Evolutionary conservation across 2,888 invertebrate species (phyloP).

Genomic region (Epinotia demarniana): DNA sequence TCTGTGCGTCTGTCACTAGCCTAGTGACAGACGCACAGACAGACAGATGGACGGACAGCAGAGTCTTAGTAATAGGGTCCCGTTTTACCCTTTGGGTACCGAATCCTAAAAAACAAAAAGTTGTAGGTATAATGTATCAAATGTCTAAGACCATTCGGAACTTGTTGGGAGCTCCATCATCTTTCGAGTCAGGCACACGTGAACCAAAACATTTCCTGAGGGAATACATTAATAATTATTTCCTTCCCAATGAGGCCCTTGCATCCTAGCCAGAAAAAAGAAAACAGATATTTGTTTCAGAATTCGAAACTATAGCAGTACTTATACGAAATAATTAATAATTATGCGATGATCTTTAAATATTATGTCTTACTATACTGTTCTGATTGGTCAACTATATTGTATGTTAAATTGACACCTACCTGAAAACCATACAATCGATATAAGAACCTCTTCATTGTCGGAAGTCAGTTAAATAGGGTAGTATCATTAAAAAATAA

Average conservation of each 20-base stretch:
- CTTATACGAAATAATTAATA: neutral
- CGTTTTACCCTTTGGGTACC: too few relatives aligned
- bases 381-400: neutral
- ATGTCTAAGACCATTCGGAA: neutral
- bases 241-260: neutral
- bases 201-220: slow-evolving; percentile 2
- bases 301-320: too few relatives aligned
- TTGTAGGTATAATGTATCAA: neutral
- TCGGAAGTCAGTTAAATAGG: too few relatives aligned
- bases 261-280: slow-evolving; percentile 1
- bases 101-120: too few relatives aligned
- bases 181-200: neutral
- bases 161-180: neutral
- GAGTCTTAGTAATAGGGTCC: too few relatives aligned
- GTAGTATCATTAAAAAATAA: too few relatives aligned
- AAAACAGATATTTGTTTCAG: too few relatives aligned
- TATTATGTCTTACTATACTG: neutral
- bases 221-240: slow-evolving; percentile 12
- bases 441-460: too few relatives aligned
- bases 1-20: too few relatives aligned
- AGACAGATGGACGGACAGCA: too few relatives aligned
- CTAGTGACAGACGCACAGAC: too few relatives aligned
- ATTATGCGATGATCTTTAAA: neutral
- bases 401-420: neutral
- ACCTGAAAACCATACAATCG: too few relatives aligned